These are phyloP conservation scores for Notarius lentiginosus DNA, from an alignment of 2,113 vertebrate genomes.

Conservation along the genomic window DNA sequence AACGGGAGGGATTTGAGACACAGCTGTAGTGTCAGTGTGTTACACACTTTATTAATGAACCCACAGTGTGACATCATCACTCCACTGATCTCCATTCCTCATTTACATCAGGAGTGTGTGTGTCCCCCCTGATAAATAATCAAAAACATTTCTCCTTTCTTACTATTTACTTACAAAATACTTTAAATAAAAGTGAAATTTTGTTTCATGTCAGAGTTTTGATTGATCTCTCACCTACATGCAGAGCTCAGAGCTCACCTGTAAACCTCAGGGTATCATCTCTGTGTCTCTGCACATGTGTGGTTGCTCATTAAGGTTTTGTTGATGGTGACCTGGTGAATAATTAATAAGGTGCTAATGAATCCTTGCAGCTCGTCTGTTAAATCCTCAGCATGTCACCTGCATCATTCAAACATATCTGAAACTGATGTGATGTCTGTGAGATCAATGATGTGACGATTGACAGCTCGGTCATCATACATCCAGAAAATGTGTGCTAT, in stretches of 20 bases:
- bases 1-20: background rate
- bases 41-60: background rate
- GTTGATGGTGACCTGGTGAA: background rate
- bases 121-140: too few relatives aligned
- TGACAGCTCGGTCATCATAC: too few relatives aligned
- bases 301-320: background rate
- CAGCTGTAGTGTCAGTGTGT: background rate
- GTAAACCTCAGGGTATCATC: background rate
- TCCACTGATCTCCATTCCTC: background rate
- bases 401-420: conserved; percentile 7
- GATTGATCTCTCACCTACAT: too few relatives aligned
- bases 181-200: too few relatives aligned
- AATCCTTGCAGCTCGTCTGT: background rate
- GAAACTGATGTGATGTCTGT: background rate
- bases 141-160: too few relatives aligned
- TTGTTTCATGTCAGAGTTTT: too few relatives aligned
- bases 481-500: background rate
- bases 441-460: background rate
- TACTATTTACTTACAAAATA: too few relatives aligned
- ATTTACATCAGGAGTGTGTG: too few relatives aligned
- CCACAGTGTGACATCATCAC: background rate
- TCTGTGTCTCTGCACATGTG: background rate
- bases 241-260: too few relatives aligned
- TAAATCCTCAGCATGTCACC: background rate
- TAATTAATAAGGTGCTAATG: background rate